Evolutionary conservation across 30 jellyfish, hydroid and myxozoan species (phyloP), one percentile per base, ranked within the genome.

Genomic region (Clytia hemisphaerica): DNA sequence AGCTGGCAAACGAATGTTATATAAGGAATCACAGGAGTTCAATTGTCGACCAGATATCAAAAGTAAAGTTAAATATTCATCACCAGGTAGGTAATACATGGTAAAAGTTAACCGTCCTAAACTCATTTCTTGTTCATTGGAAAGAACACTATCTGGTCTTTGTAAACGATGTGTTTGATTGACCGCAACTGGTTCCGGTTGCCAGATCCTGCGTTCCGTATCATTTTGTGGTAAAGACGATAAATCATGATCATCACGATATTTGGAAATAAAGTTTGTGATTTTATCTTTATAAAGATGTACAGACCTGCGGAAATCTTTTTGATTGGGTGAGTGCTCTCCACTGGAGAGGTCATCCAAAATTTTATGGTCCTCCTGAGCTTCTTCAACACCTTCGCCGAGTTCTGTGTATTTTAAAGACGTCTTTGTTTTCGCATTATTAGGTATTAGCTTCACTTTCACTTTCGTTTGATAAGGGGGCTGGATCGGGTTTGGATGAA

Each of bases 1-100:
- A 29, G 82, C 75, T 30, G 96, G 93, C 82, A 78, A 29, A 46
- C 78, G 60, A 42, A 48, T 18, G 30, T 33, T 37, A 45, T 69
- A 2, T 0, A 9, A 28, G 16, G 37, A 30, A 50, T 69, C 81
- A 7, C n/a, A 22, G 12, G 96, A 87, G 29, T 77, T 51, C 2
- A 85, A 67, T 63, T 85, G 93, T 35, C 93, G 85, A 34, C 96
- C 96, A 33, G 77, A 71, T 35, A 85, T 78, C 75, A 85, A 61
- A 46, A 72, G 79, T 2, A 85, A 90, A 47, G 48, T 83, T 19
- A 85, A 82, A 14, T 59, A 19, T 55, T 85, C 75, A 0, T 82
- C 69, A 12, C 55, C 74, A 48, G 38, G 70, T 18, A 76, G 49
- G 45, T 71, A 85, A 25, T 69, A 61, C 51, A 85, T 60, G 6